Base-by-base conservation (phyloP, 1,140 invertebrate species). In the Cyphomyrmex costatus region DNA sequence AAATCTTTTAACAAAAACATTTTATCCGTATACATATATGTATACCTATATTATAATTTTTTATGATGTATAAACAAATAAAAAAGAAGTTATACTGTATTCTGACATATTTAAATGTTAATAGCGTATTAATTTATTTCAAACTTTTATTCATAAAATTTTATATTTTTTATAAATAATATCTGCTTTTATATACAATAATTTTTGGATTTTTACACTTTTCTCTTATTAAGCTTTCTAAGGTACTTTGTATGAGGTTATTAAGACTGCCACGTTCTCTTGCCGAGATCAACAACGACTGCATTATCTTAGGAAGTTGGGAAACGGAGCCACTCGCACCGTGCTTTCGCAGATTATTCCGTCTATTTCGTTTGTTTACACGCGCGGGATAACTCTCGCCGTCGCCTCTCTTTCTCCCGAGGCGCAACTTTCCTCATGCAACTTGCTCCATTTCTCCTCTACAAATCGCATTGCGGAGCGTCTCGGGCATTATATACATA, bases 351-450 rank as follows among this genome's bases (percentile, higher is more conserved):
- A 83, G 79, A 83, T 83, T 74, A 46, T 83, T 83, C 53, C 53
- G 68, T 83, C 79, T 83, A 70, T 83, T 82, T 82, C 68, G 53
- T 82, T 73, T 83, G 68, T 74, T 83, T 83, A 83, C 79, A 83
- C 79, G 56, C 79, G 79, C 56, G 27, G 68, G 79, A 74, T 83
- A 83, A 83, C 68, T 83, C 66, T 71, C 79, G 16, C 30, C 19
- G 51, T 60, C 63, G 30, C n/a, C 46, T 74, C 66, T 68, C 60
- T 70, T 60, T 63, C 87, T 73, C 53, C 27, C 68, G 68, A 36
- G 5, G 68, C 79, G 56, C 60, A 88, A 88, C 88, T 89, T 88
- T 88, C 87, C 85, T 89, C 88, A 82, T 88, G 74, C 68, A 89
- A 86, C 65, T 89, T 89, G 65, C 80, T 86, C 88, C 88, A 89